These are phyloP conservation scores for Hydrolagus colliei DNA, from an alignment of 2,797 vertebrate genomes.

Conservation along the genomic window DNA sequence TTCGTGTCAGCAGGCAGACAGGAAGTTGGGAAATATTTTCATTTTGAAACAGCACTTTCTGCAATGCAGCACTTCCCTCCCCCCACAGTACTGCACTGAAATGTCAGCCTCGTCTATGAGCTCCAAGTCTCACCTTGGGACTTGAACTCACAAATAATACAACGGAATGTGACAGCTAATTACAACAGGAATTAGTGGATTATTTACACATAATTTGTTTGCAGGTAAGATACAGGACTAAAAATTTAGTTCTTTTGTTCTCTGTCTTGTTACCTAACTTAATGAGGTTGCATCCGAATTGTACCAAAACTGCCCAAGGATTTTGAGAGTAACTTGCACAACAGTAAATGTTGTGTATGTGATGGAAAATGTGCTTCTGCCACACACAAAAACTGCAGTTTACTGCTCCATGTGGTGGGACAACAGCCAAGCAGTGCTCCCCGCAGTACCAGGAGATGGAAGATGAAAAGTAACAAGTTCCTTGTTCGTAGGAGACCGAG, in stretches of 20 bases:
- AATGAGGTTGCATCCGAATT: neutral
- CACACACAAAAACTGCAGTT: neutral
- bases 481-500: too few species aligned
- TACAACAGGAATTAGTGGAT: neutral
- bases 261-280: neutral
- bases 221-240: neutral
- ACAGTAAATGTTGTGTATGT: neutral
- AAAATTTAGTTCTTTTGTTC: neutral
- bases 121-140: too few species aligned
- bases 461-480: too few species aligned
- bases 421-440: neutral
- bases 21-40: too few species aligned
- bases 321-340: neutral
- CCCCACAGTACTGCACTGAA: too few species aligned
- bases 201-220: neutral
- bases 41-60: too few species aligned
- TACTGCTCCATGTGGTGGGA: neutral
- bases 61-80: too few species aligned
- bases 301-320: neutral
- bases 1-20: too few species aligned
- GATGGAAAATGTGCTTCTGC: neutral
- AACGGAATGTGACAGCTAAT: neutral
- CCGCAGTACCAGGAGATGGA: neutral
- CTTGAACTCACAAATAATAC: neutral
- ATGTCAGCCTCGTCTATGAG: too few species aligned